These are phyloP conservation scores for Papilio helenus DNA, from an alignment of 1,140 invertebrate genomes.

Conservation along the genomic window DNA sequence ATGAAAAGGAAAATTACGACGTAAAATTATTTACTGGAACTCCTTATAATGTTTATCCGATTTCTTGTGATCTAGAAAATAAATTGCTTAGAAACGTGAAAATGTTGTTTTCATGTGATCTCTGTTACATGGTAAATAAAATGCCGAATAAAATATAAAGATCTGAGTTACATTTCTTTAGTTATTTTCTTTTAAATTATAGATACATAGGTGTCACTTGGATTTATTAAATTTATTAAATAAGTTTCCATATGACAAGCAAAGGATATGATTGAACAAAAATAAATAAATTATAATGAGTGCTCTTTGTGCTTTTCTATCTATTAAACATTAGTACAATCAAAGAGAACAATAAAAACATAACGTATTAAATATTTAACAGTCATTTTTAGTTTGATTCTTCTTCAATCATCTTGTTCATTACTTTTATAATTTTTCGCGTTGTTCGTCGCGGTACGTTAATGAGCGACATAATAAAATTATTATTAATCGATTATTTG, in stretches of 20 bases:
- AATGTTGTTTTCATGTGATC: not conserved
- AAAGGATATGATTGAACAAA: not conserved
- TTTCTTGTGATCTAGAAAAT: not conserved
- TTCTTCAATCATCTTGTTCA: not conserved
- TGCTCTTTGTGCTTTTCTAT: not conserved
- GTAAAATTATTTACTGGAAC: not conserved
- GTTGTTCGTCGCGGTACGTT: too few relatives aligned
- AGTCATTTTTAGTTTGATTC: not conserved
- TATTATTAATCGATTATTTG: not conserved
- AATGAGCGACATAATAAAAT: not conserved
- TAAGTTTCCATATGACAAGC: not conserved
- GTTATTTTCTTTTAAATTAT: too few relatives aligned
- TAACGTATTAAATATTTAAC: not conserved
- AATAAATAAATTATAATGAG: not conserved
- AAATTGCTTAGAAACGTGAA: constrained; percentile 6
- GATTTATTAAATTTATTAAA: too few relatives aligned
- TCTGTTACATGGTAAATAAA: not conserved
- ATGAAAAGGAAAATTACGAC: constrained; percentile 18
- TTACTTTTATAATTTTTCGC: too few relatives aligned
- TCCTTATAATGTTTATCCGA: constrained; percentile 1
- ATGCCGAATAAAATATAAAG: not conserved
- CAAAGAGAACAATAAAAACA: not conserved
- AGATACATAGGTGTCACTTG: too few relatives aligned
- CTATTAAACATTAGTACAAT: not conserved
- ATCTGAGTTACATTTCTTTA: not conserved